Conservation (phyloP, 2,797 vertebrate species). For the Pampus argenteus region DNA sequence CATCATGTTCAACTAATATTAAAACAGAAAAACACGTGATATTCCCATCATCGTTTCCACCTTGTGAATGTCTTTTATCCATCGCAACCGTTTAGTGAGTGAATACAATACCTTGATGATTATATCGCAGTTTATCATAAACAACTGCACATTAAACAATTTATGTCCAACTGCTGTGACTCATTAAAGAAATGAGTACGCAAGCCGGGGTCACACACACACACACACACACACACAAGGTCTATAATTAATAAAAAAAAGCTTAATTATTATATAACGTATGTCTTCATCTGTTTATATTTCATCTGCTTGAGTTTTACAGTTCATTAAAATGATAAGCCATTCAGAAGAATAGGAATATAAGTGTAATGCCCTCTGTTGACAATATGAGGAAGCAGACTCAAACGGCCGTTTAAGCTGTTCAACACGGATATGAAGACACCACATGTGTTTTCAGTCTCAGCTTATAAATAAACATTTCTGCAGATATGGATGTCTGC, state of each 20-base stretch:
- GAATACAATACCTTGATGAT: constrained; percentile 47
- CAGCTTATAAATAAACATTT: constrained; percentile 86
- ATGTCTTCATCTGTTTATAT: constrained; percentile 20
- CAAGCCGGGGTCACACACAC: constrained; percentile 18
- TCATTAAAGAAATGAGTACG: constrained; percentile 23
- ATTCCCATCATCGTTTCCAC: constrained; percentile 25
- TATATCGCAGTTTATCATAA: constrained; percentile 52
- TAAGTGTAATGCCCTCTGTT: constrained; percentile 79
- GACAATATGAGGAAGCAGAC: constrained; percentile 73
- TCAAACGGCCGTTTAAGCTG: constrained; percentile 63
- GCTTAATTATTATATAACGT: constrained; percentile 17
- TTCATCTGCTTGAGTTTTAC: constrained; percentile 6
- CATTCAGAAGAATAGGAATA: constrained; percentile 46
- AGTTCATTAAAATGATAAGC: constrained; percentile 27
- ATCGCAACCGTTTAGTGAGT: constrained; percentile 58
- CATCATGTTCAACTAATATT: constrained; percentile 28
- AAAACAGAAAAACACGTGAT: constrained; percentile 28
- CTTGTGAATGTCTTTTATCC: constrained; percentile 14
- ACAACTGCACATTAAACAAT: constrained; percentile 52
- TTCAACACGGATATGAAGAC: constrained; percentile 61
- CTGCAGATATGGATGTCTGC: constrained; percentile 83
- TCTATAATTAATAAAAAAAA: constrained; percentile 37
- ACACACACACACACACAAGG: constrained; percentile 24
- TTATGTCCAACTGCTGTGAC: constrained; percentile 41
- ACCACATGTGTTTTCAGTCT: constrained; percentile 85